Evolutionary conservation across 2,888 invertebrate genomes (phyloP).

Genomic region (Philereme transversata): DNA sequence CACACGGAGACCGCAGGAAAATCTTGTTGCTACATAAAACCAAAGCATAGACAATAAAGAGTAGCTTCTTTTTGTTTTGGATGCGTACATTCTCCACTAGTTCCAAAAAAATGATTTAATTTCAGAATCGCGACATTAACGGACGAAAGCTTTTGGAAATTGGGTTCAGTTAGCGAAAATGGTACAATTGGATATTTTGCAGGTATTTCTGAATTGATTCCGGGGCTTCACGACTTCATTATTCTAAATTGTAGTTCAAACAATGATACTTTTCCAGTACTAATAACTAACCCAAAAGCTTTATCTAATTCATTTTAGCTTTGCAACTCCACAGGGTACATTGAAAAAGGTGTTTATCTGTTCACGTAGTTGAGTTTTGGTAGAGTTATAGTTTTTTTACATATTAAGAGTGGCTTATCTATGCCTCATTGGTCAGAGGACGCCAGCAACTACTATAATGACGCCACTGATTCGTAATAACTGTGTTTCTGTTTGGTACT

Average conservation of each 20-base stretch:
- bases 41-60: conserved; percentile 8
- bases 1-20: neutral
- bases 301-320: conserved; percentile 44
- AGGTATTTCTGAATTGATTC: conserved; percentile 72
- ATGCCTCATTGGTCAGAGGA: no score
- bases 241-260: conserved; percentile 34
- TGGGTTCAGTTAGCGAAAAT: conserved; percentile 72
- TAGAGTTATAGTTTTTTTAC: no score
- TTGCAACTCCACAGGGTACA: conserved; percentile 49
- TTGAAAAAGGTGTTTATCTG: conserved; percentile 31
- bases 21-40: neutral
- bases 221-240: conserved; percentile 61
- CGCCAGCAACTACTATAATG: no score
- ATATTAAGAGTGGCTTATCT: no score
- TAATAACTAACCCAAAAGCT: conserved; percentile 43
- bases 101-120: conserved; percentile 72
- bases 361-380: conserved; percentile 9
- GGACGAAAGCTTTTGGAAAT: conserved; percentile 73
- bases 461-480: no score
- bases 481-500: neutral
- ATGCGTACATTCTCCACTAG: conserved; percentile 56
- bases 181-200: conserved; percentile 77
- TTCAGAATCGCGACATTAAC: conserved; percentile 75
- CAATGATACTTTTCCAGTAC: conserved; percentile 26
- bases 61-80: conserved; percentile 44